These are phyloP conservation scores for Heteromyza rotundicornis DNA, from an alignment of 2,888 invertebrate genomes.

Conservation along the genomic window DNA sequence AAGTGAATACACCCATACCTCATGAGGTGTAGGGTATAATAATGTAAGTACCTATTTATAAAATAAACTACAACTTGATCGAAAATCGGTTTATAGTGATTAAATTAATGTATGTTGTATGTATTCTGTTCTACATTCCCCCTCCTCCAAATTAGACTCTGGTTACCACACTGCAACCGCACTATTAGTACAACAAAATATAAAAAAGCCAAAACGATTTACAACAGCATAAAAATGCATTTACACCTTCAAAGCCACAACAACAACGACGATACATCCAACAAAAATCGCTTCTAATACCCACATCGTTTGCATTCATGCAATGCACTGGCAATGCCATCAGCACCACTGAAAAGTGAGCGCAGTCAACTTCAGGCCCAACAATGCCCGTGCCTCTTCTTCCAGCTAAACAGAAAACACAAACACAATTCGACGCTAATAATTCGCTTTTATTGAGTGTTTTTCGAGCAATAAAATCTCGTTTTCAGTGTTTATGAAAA, in stretches of 20 bases:
- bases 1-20: no score
- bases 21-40: no score
- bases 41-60: no score
- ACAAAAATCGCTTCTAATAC: neutral
- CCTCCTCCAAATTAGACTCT: no score
- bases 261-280: no score
- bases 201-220: constrained; percentile 20
- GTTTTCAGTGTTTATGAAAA: constrained; percentile 7
- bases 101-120: no score
- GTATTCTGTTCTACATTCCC: no score
- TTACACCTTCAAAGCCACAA: constrained; percentile 31
- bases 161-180: no score
- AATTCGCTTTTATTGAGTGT: constrained; percentile 55
- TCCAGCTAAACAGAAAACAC: neutral
- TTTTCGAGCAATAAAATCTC: constrained; percentile 47
- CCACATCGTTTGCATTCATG: neutral
- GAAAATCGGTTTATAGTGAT: no score
- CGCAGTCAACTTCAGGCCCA: neutral
- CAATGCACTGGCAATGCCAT: neutral
- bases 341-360: no score
- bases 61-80: no score
- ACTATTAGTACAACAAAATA: neutral
- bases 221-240: constrained; percentile 38
- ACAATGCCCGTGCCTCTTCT: neutral
- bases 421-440: constrained; percentile 34